Percentiles rank a stretch among this genome's conserved stretches.
These are phyloP conservation scores for Puntigrus tetrazona DNA, from an alignment of 2,113 vertebrate species.

Conservation along the genomic window DNA sequence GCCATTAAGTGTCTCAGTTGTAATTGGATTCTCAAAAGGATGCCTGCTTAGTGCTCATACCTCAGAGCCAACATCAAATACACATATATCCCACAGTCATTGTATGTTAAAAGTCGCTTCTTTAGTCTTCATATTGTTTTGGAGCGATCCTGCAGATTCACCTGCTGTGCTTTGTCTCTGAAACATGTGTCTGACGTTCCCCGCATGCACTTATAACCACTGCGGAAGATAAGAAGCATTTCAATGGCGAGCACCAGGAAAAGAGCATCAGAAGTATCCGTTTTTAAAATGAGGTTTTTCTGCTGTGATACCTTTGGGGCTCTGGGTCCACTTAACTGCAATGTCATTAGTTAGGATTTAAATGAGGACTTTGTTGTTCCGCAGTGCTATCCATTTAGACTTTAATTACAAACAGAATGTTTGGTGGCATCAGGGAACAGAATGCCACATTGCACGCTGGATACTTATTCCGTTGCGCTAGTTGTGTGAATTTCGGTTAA, in stretches of 20 bases:
- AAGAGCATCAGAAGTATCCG: conserved; percentile 56
- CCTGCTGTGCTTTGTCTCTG: conserved; percentile 57
- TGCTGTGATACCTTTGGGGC: conserved; percentile 67
- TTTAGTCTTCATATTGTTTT: conserved; percentile 53
- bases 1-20: neutral
- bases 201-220: conserved; percentile 67
- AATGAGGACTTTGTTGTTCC: conserved; percentile 69
- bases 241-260: conserved; percentile 37
- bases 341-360: conserved; percentile 71
- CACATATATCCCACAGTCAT: neutral
- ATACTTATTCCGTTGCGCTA: conserved; percentile 12
- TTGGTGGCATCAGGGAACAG: conserved; percentile 34
- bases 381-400: conserved; percentile 70
- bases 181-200: conserved; percentile 57
- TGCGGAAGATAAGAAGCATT: conserved; percentile 60
- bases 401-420: conserved; percentile 69
- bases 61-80: neutral
- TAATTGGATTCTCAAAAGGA: conserved; percentile 24
- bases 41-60: conserved; percentile 1
- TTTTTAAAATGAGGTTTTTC: conserved; percentile 72
- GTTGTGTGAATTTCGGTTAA: neutral
- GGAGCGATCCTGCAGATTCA: conserved; percentile 54
- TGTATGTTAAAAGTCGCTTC: conserved; percentile 25
- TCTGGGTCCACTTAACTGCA: conserved; percentile 66
- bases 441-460: conserved; percentile 14